Evolutionary conservation across 2,888 invertebrate species (phyloP).

Genomic region (Silvanus unidentatus): DNA sequence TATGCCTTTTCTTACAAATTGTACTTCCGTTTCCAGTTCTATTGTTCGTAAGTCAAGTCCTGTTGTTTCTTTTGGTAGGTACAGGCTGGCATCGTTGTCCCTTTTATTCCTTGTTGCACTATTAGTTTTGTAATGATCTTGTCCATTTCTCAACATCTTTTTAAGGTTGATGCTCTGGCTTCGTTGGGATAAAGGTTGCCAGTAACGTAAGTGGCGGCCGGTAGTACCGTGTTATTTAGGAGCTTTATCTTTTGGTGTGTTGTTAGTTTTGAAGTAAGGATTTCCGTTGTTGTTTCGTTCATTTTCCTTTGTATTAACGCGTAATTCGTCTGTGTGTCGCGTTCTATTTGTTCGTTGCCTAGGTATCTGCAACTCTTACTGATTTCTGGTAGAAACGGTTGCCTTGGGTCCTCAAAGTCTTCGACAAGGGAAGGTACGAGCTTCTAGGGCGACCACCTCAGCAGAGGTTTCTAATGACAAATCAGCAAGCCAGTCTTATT

Average conservation of each 20-base stretch:
- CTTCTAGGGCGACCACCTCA: too few relatives aligned
- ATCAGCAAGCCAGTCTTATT: too few relatives aligned
- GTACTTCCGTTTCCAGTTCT: not conserved
- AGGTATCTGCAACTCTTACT: constrained; percentile 12
- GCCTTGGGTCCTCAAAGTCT: too few relatives aligned
- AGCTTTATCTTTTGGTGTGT: constrained; percentile 4
- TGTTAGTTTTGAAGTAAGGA: constrained; percentile 5
- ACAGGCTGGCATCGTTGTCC: constrained; percentile 5
- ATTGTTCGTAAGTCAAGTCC: not conserved
- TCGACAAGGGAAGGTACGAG: too few relatives aligned
- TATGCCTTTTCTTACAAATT: not conserved
- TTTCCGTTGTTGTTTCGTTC: not conserved
- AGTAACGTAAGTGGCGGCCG: constrained; percentile 6
- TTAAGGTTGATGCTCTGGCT: constrained; percentile 5
- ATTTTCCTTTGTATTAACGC: not conserved
- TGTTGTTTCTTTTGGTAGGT: not conserved
- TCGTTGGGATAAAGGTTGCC: constrained; percentile 6
- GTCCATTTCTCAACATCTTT: constrained; percentile 9
- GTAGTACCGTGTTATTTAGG: constrained; percentile 1
- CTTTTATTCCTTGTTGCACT: constrained; percentile 2
- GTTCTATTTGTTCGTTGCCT: constrained; percentile 10
- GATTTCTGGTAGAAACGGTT: constrained; percentile 10
- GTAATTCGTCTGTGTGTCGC: constrained; percentile 7
- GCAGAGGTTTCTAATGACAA: too few relatives aligned
- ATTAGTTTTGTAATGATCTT: not conserved